phyloP scores from a whole-genome alignment of 2,797 vertebrate species.

The Glyptemys insculpta region DNA sequence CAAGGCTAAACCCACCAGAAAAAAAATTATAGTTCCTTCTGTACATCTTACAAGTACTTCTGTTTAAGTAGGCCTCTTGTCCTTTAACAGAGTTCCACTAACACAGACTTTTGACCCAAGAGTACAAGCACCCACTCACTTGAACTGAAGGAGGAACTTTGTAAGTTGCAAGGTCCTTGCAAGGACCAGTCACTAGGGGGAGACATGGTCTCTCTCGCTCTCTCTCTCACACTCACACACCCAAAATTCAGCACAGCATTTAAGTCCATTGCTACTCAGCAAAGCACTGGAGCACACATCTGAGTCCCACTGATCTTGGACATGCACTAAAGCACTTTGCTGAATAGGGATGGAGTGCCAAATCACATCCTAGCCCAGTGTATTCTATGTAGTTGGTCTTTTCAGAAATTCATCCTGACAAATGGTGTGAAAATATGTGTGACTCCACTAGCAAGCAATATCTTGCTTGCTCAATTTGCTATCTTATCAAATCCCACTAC shows the following conservation, averaged over 20 bases:
- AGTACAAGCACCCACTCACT: background rate
- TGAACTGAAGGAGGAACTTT: background rate
- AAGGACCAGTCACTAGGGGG: background rate
- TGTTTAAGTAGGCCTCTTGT: background rate
- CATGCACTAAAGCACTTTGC: background rate
- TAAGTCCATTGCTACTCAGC: background rate
- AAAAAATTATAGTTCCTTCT: background rate
- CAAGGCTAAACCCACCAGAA: slow-evolving; percentile 18
- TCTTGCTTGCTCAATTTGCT: background rate
- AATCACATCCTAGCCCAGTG: background rate
- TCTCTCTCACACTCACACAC: background rate
- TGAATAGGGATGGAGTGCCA: background rate
- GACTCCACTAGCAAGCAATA: background rate
- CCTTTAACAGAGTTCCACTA: background rate
- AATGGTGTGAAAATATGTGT: background rate
- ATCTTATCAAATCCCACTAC: background rate
- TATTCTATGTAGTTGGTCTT: background rate
- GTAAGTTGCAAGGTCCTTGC: background rate
- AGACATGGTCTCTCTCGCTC: background rate
- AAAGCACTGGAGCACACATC: background rate
- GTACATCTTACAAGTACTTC: background rate
- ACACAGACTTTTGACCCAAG: background rate
- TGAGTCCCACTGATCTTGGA: background rate
- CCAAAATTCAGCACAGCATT: background rate
- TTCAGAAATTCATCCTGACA: background rate